Conservation (phyloP, 2,888 invertebrate genomes). For the Caenorhabditis sinica region DNA sequence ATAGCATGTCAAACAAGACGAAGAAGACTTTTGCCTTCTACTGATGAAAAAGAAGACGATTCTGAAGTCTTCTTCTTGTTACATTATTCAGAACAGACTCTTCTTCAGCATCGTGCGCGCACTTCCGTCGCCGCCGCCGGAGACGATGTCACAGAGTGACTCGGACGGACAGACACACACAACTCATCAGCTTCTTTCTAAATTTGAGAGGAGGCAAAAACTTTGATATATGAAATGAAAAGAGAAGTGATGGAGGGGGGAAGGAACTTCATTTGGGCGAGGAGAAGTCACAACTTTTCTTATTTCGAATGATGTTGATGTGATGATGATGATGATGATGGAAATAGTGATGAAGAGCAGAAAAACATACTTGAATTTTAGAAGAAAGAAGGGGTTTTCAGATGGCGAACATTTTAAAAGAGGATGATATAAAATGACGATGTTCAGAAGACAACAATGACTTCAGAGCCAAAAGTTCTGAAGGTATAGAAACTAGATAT, state of each 20-base stretch:
- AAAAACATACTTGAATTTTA: neutral
- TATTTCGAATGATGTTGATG: neutral
- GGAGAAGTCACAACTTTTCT: neutral
- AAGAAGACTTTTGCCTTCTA: constrained; percentile 9
- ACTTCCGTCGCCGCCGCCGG: constrained; percentile 53
- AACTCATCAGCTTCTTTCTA: constrained; percentile 60
- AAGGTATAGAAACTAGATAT: too few species aligned
- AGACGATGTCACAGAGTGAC: constrained; percentile 16
- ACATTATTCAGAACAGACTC: constrained; percentile 68
- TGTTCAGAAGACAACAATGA: too few species aligned
- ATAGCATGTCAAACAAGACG: constrained; percentile 66
- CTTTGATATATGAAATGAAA: constrained; percentile 54
- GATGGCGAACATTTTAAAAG: too few species aligned
- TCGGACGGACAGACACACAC: neutral
- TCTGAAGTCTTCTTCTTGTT: constrained; percentile 42
- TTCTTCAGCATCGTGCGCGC: constrained; percentile 34
- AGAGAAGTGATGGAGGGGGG: neutral
- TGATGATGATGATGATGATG: neutral
- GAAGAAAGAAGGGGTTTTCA: too few species aligned
- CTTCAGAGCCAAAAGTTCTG: neutral
- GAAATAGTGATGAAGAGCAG: neutral
- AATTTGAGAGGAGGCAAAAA: constrained; percentile 47
- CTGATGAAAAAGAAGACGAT: constrained; percentile 15
- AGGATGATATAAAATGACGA: too few species aligned
- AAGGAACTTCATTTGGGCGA: constrained; percentile 27